Percentiles rank a stretch among this genome's conserved stretches.
These are phyloP conservation scores for Patella ulyssiponensis DNA, from an alignment of 2,888 invertebrate species.

Conservation along the genomic window DNA sequence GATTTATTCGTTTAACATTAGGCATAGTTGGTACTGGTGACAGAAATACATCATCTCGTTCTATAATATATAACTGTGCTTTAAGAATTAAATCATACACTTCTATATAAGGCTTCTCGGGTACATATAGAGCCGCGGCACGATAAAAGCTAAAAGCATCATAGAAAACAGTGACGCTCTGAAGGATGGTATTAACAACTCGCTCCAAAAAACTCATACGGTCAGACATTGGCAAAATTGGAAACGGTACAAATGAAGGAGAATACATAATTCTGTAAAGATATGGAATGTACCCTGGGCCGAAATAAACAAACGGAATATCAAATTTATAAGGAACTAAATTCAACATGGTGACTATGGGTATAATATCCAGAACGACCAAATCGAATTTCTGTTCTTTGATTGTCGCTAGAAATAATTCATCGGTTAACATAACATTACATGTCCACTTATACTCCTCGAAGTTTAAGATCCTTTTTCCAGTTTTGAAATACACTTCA, in stretches of 20 bases:
- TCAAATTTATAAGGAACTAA: slow-evolving; percentile 30
- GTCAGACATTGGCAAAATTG: background rate
- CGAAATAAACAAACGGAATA: slow-evolving; percentile 30
- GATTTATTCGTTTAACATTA: slow-evolving; percentile 44
- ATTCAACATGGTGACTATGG: slow-evolving; percentile 12
- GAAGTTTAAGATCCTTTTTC: background rate
- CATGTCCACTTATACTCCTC: background rate
- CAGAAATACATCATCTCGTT: slow-evolving; percentile 40
- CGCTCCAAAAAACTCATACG: slow-evolving; percentile 15
- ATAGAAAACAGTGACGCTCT: slow-evolving; percentile 6
- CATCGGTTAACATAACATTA: background rate
- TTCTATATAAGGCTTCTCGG: slow-evolving; percentile 33
- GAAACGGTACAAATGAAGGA: slow-evolving; percentile 15
- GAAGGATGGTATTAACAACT: background rate
- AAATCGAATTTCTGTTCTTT: slow-evolving; percentile 30
- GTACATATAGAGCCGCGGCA: slow-evolving; percentile 35
- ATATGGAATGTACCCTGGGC: slow-evolving; percentile 12
- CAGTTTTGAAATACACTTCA: background rate
- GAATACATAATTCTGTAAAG: slow-evolving; percentile 2
- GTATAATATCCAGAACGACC: slow-evolving; percentile 28
- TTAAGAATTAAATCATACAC: slow-evolving; percentile 27
- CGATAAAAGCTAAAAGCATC: slow-evolving; percentile 30
- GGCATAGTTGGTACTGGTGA: slow-evolving; percentile 40
- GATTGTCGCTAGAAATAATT: background rate
- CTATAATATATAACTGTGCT: slow-evolving; percentile 39